These are phyloP conservation scores for Perognathus longimembris DNA, from an alignment of 2,113 vertebrate genomes.

Conservation along the genomic window DNA sequence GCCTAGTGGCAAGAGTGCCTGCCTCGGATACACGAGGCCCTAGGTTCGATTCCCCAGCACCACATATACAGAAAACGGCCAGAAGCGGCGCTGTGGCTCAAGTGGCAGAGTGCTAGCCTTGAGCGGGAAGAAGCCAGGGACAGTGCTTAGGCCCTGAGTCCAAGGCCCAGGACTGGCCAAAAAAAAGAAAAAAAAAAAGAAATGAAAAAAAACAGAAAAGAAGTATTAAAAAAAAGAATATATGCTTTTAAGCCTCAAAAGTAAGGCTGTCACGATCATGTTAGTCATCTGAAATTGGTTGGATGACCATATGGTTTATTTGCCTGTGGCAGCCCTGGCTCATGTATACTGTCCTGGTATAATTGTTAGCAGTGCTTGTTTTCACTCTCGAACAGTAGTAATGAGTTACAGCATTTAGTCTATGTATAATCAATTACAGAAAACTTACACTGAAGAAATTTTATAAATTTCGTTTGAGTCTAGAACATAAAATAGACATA, in stretches of 20 bases:
- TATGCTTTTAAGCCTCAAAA: background rate
- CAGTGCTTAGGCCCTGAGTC: no score
- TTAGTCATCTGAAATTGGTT: conserved; percentile 39
- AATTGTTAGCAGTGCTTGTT: conserved; percentile 10
- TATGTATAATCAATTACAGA: conserved; percentile 11
- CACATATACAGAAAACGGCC: no score
- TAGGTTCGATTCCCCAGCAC: no score
- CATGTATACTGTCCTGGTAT: background rate
- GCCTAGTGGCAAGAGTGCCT: no score
- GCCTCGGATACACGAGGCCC: no score
- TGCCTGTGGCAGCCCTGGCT: background rate
- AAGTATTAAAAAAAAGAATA: no score
- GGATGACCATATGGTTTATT: background rate
- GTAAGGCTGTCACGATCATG: background rate
- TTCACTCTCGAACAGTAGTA: conserved; percentile 15
- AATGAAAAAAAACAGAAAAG: no score
- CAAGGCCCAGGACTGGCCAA: no score
- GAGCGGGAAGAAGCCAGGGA: no score
- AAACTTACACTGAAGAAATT: background rate
- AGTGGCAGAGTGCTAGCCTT: no score
- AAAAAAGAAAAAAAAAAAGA: no score
- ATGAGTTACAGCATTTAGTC: background rate
- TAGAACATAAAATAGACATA: conserved; percentile 42
- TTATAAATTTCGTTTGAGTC: conserved; percentile 39
- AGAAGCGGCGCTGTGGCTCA: no score